Conservation (phyloP, 1,140 invertebrate genomes). For the Cotesia chilonis region DNA sequence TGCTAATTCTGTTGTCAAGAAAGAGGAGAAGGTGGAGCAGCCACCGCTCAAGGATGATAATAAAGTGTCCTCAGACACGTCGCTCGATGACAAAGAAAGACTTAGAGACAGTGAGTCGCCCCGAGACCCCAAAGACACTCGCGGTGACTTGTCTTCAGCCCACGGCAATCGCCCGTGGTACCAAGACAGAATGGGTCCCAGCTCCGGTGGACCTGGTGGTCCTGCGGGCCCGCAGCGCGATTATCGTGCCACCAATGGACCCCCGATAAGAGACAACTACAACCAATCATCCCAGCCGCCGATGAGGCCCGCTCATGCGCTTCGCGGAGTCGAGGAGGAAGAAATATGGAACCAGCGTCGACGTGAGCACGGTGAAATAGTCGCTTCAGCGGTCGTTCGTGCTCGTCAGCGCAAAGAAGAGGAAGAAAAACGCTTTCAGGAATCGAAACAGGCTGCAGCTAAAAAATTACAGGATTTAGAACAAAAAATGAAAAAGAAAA, state of each 20-base stretch:
- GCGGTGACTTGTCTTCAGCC: slow-evolving; percentile 41
- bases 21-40: slow-evolving; percentile 53
- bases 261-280: slow-evolving; percentile 43
- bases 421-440: slow-evolving; percentile 79
- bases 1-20: not conserved
- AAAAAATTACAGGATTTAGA: slow-evolving; percentile 73
- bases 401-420: slow-evolving; percentile 82
- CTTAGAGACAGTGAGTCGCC: slow-evolving; percentile 48
- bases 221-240: slow-evolving; percentile 47
- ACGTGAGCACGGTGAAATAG: slow-evolving; percentile 73
- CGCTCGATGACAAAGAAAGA: slow-evolving; percentile 51
- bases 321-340: slow-evolving; percentile 73
- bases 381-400: slow-evolving; percentile 76
- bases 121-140: slow-evolving; percentile 48
- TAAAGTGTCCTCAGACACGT: slow-evolving; percentile 39
- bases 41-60: slow-evolving; percentile 22
- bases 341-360: slow-evolving; percentile 77
- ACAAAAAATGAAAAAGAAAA: slow-evolving; percentile 69
- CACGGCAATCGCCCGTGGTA: slow-evolving; percentile 53
- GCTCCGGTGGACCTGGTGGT: slow-evolving; percentile 12
- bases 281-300: slow-evolving; percentile 40
- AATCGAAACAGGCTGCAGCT: slow-evolving; percentile 69
- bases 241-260: slow-evolving; percentile 54
- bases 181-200: slow-evolving; percentile 39
- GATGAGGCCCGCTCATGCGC: slow-evolving; percentile 50